Percentiles rank a stretch among this genome's conserved stretches.
Evolutionary conservation across 53 echinoderm and acorn worm species (phyloP).

Genomic region (Echinarachnius parma): DNA sequence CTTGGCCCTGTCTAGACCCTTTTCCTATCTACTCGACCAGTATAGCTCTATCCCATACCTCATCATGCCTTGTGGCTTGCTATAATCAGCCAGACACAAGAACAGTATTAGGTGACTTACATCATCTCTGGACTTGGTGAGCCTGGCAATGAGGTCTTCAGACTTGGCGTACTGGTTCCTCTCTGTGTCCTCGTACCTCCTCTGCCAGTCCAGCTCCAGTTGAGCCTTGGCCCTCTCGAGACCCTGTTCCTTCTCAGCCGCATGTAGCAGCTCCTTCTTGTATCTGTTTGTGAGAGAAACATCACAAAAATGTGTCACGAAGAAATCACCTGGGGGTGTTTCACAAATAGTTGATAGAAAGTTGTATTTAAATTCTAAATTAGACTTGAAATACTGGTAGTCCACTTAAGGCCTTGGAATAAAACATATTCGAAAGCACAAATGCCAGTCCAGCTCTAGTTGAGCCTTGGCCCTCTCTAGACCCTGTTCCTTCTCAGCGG

Average conservation of each 20-base stretch:
- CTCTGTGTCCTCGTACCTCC: conserved; percentile 83
- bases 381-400: no score
- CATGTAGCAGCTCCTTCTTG: conserved; percentile 74
- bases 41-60: no score
- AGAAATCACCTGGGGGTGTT: no score
- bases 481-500: conserved; percentile 68
- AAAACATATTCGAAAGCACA: no score
- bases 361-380: no score
- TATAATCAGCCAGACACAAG: neutral
- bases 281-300: conserved; percentile 51
- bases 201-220: conserved; percentile 95
- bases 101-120: conserved; percentile 20
- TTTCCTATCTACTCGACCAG: no score
- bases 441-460: conserved; percentile 94
- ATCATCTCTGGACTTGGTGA: conserved; percentile 85
- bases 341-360: no score
- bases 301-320: no score
- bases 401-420: no score
- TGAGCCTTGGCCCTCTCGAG: conserved; percentile 83
- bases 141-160: conserved; percentile 79
- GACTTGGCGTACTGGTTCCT: conserved; percentile 79
- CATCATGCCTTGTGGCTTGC: neutral
- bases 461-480: conserved; percentile 83
- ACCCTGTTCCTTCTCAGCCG: conserved; percentile 68
- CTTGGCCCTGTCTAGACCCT: no score